Evolutionary conservation across 1,140 invertebrate genomes (phyloP), one percentile per base, ranked within the genome.

Genomic region (Anoplolepis gracilipes): DNA sequence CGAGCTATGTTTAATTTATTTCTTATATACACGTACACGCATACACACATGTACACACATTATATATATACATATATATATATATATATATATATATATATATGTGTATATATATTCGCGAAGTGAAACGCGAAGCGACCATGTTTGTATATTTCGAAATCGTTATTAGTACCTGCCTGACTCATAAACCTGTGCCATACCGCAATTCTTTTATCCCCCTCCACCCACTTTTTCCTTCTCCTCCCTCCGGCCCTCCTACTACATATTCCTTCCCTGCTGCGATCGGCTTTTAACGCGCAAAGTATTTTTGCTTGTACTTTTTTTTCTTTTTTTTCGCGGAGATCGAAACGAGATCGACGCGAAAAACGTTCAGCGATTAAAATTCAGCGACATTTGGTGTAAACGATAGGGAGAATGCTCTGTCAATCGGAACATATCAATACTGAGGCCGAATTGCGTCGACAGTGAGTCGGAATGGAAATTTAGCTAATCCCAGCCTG

Each of bases 1-100:
- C 25, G 30, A 78, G 65, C 73, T 88, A 82, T 85, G 89, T 92
- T 92, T 92, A 88, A 90, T 91, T 92, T 90, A 90, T 91, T 91
- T 87, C 59, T 70, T 84, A 72, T 33, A 13, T 72, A 77, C 30
- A 76, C 64, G 65, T 42, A 81, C 33, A n/a, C n/a, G n/a, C n/a
- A 59, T 33, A 73, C 0, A 33, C 28, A 6, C 10, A 22, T 6
- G 30, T 7, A 46, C 28, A 61, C 22, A 13, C 3, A 2, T 42
- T 78, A 61, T n/a, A 53, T 33, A 79, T 25, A 55, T 62, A 55
- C 59, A 61, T 59, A 64, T 53, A 49, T 25, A 53, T 8, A 33
- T 13, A 64, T 10, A 78, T 13, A 22, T n/a, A 42, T 46, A 46
- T 78, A 61, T 25, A 59, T 33, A 75, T 25, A 55, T 64, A 61